Conservation (phyloP, 2,888 invertebrate genomes). For the Cataglyphis albicans region DNA sequence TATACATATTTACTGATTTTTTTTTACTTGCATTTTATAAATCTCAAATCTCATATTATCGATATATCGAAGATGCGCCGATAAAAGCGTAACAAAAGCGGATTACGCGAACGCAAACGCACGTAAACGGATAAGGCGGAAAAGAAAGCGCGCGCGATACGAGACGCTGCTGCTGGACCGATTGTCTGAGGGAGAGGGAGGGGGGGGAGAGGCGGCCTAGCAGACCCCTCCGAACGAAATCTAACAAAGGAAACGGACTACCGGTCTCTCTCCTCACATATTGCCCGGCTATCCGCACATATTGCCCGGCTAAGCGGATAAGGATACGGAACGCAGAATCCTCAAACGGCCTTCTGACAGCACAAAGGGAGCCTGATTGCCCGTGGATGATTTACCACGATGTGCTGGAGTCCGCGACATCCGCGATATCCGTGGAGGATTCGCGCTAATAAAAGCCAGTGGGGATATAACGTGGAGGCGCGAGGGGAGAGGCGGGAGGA, state of each 20-base stretch:
- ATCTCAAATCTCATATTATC: conserved; percentile 34
- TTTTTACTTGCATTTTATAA: conserved; percentile 1
- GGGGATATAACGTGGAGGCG: conserved; percentile 10
- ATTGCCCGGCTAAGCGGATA: conserved; percentile 58
- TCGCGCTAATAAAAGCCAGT: conserved; percentile 58
- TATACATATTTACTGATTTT: background rate
- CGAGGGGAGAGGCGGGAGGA: background rate
- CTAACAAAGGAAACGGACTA: conserved; percentile 58
- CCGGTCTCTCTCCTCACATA: conserved; percentile 67
- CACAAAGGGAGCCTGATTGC: conserved; percentile 70
- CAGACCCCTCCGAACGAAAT: conserved; percentile 29
- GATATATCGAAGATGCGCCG: background rate
- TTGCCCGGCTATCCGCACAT: conserved; percentile 59
- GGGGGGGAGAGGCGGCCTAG: background rate
- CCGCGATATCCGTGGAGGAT: conserved; percentile 56
- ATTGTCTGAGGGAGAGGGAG: background rate
- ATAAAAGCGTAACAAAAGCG: conserved; percentile 24
- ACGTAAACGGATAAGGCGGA: conserved; percentile 27
- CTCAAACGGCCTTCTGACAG: conserved; percentile 51
- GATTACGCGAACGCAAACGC: conserved; percentile 48
- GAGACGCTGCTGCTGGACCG: conserved; percentile 30
- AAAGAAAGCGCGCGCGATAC: conserved; percentile 24
- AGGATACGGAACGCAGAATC: conserved; percentile 54
- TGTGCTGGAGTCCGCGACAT: conserved; percentile 29
- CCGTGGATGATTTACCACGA: conserved; percentile 72